Evolutionary conservation across 1,140 invertebrate species (phyloP).

Genomic region (Tachypleus tridentatus): DNA sequence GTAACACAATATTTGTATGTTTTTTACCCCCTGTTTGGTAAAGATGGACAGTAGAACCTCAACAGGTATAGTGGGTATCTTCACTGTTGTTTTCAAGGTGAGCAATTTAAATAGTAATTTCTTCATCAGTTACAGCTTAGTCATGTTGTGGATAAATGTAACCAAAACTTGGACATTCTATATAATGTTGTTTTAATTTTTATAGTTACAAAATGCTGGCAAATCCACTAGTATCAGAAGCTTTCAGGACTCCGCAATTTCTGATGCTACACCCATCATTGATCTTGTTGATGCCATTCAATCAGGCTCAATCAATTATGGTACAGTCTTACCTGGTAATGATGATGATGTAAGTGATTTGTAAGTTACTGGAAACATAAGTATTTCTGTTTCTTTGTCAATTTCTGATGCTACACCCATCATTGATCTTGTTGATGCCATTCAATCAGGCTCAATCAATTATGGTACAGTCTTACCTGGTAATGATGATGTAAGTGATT

Average conservation of each 20-base stretch:
- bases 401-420: slow-evolving; percentile 78
- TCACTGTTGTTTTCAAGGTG: too few species aligned
- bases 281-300: slow-evolving; percentile 95
- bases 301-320: slow-evolving; percentile 88
- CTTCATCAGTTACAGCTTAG: too few species aligned
- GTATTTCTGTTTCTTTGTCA: too few species aligned
- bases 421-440: slow-evolving; percentile 89
- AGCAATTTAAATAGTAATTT: too few species aligned
- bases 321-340: slow-evolving; percentile 66
- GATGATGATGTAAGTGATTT: slow-evolving; percentile 18
- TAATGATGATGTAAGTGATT: slow-evolving; percentile 26
- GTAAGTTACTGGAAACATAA: too few species aligned
- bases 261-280: slow-evolving; percentile 75
- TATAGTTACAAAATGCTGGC: slow-evolving; percentile 46
- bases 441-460: slow-evolving; percentile 90
- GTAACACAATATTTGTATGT: too few species aligned
- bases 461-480: slow-evolving; percentile 76
- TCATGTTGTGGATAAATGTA: too few species aligned
- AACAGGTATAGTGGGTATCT: too few species aligned
- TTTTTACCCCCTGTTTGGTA: too few species aligned
- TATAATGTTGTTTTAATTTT: slow-evolving; percentile 1
- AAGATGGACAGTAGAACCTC: too few species aligned
- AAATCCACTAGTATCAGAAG: slow-evolving; percentile 66
- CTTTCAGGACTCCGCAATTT: slow-evolving; percentile 76
- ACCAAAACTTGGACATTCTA: too few species aligned